A percentile compares a stretch with the other conserved stretches of the same genome.
Evolutionary conservation across 2,797 vertebrate genomes (phyloP).

Genomic region (Etheostoma perlongum): DNA sequence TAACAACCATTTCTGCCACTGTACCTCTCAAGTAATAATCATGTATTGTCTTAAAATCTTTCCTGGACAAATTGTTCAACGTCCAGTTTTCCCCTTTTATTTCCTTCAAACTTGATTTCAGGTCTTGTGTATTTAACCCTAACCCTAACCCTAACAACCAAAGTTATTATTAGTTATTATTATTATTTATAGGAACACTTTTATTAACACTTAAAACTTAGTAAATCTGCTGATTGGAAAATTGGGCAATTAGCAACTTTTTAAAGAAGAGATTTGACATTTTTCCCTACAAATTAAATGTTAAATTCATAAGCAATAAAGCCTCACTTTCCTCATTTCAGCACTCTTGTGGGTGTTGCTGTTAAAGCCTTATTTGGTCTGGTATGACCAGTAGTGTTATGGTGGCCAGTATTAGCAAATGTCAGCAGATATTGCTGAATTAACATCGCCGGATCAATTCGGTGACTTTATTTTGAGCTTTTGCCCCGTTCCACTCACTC

Average conservation of each 20-base stretch:
- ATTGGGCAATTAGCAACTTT: neutral
- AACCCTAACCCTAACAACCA: neutral
- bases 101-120: neutral
- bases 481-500: too few relatives aligned
- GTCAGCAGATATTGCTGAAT: too few relatives aligned
- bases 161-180: neutral
- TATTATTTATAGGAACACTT: neutral
- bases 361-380: too few relatives aligned
- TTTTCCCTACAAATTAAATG: too few relatives aligned
- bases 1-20: neutral
- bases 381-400: too few relatives aligned
- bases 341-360: too few relatives aligned
- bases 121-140: neutral
- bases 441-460: too few relatives aligned
- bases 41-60: neutral
- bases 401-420: too few relatives aligned
- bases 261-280: too few relatives aligned
- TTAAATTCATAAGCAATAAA: too few relatives aligned
- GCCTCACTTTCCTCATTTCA: too few relatives aligned
- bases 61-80: neutral
- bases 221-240: neutral
- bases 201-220: neutral
- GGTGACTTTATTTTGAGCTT: neutral
- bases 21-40: neutral
- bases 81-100: neutral